Evolutionary conservation across 1,140 invertebrate genomes (phyloP).

Genomic region (Drosophila micromelanica): DNA sequence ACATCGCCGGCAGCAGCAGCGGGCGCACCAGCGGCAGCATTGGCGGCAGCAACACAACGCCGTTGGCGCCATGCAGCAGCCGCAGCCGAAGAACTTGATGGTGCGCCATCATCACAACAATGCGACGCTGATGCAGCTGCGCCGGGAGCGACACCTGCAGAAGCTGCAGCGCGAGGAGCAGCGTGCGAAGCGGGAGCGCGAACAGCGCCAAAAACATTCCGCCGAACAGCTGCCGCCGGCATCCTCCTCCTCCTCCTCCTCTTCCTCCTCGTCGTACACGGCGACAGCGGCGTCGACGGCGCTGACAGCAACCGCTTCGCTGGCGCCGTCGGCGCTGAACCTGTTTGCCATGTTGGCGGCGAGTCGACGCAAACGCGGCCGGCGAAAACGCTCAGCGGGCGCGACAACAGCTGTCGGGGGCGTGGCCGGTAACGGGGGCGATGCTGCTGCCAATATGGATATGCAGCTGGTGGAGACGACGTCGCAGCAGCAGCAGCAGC

Average conservation of each 20-base stretch:
- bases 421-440: not conserved
- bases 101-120: constrained; percentile 76
- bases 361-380: constrained; percentile 74
- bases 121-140: constrained; percentile 60
- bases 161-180: constrained; percentile 41
- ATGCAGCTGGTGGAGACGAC: constrained; percentile 66
- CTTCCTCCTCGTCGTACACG: constrained; percentile 66
- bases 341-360: constrained; percentile 76
- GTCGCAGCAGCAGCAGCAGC: constrained; percentile 25
- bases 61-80: constrained; percentile 50
- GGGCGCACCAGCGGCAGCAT: constrained; percentile 26
- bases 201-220: constrained; percentile 14
- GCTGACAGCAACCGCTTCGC: constrained; percentile 63
- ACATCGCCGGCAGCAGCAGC: constrained; percentile 23
- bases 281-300: constrained; percentile 73
- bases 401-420: not conserved
- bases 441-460: constrained; percentile 36
- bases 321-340: constrained; percentile 78
- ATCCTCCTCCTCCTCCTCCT: constrained; percentile 66
- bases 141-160: constrained; percentile 54
- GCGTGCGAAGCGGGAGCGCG: constrained; percentile 11
- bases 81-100: constrained; percentile 71
- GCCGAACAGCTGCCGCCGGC: constrained; percentile 62
- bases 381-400: constrained; percentile 66
- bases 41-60: constrained; percentile 27